Percentiles rank a stretch among this genome's conserved stretches.
phyloP scores from a whole-genome alignment of 2,113 vertebrate genomes.

The Lucifuga dentata region DNA sequence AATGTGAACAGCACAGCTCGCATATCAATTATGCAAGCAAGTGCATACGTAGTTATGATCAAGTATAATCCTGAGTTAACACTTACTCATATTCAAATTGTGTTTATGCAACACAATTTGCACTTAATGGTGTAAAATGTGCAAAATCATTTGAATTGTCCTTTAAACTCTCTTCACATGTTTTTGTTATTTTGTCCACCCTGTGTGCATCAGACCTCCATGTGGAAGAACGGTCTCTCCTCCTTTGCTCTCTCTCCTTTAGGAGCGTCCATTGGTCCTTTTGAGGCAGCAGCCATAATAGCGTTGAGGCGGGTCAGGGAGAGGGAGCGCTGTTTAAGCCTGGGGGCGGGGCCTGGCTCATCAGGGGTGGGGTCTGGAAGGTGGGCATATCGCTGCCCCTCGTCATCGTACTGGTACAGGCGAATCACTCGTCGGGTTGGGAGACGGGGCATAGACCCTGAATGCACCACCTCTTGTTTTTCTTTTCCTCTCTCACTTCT shows the following conservation, averaged over 20 bases:
- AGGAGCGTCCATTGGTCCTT: conserved; percentile 35
- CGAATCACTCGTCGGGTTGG: conserved; percentile 68
- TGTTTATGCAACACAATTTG: too few species aligned
- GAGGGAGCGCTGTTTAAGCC: conserved; percentile 67
- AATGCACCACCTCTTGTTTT: background rate
- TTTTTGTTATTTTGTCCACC: background rate
- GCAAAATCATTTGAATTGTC: too few species aligned
- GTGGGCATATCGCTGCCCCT: conserved; percentile 75
- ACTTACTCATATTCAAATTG: too few species aligned
- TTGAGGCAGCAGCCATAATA: conserved; percentile 75
- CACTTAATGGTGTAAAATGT: too few species aligned
- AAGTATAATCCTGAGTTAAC: too few species aligned
- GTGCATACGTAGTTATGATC: too few species aligned
- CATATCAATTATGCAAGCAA: too few species aligned
- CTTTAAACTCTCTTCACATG: too few species aligned
- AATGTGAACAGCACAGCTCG: too few species aligned
- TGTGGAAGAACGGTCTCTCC: conserved; percentile 33
- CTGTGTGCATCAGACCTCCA: conserved; percentile 51
- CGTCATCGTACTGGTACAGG: conserved; percentile 83
- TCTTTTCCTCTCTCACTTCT: background rate
- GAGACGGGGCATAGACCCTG: accelerated
- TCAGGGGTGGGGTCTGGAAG: conserved; percentile 40
- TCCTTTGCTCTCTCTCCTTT: background rate
- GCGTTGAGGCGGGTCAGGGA: conserved; percentile 77
- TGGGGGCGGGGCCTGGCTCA: conserved; percentile 3